A percentile compares a stretch with the other conserved stretches of the same genome.
phyloP scores from a whole-genome alignment of 2,888 invertebrate species.

The Cryptophagus acutangulus region DNA sequence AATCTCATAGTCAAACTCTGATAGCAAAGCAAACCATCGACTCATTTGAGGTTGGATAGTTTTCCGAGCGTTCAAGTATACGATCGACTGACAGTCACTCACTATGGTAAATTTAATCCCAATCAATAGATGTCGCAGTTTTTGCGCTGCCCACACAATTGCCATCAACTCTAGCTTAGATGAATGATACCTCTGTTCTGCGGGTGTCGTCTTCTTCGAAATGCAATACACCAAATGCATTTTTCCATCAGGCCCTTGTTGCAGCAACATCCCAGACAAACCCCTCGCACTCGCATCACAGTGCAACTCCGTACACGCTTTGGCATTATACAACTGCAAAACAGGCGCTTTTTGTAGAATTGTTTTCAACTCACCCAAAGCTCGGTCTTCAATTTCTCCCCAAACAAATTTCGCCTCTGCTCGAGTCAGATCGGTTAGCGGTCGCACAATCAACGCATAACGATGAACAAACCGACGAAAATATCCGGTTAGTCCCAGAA shows the following conservation, averaged over 20 bases:
- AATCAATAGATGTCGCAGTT: conserved; percentile 27
- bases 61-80: conserved; percentile 26
- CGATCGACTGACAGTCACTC: conserved; percentile 32
- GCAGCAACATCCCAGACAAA: conserved; percentile 28
- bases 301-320: conserved; percentile 20
- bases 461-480: conserved; percentile 21
- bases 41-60: conserved; percentile 28
- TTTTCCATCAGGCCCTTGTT: conserved; percentile 18
- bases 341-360: no score
- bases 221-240: conserved; percentile 28
- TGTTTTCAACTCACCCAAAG: conserved; percentile 18
- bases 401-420: conserved; percentile 16
- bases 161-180: conserved; percentile 30
- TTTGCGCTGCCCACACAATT: conserved; percentile 26
- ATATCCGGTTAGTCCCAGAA: conserved; percentile 22
- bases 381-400: conserved; percentile 4
- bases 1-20: conserved; percentile 29
- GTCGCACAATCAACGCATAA: conserved; percentile 3
- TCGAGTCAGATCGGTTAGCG: background rate
- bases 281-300: conserved; percentile 22
- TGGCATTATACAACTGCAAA: conserved; percentile 18
- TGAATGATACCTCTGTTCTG: conserved; percentile 29
- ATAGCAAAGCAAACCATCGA: conserved; percentile 22
- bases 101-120: conserved; percentile 29
- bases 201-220: conserved; percentile 25